Evolutionary conservation across 2,113 vertebrate species (phyloP).

Genomic region (Tympanuchus pallidicinctus): DNA sequence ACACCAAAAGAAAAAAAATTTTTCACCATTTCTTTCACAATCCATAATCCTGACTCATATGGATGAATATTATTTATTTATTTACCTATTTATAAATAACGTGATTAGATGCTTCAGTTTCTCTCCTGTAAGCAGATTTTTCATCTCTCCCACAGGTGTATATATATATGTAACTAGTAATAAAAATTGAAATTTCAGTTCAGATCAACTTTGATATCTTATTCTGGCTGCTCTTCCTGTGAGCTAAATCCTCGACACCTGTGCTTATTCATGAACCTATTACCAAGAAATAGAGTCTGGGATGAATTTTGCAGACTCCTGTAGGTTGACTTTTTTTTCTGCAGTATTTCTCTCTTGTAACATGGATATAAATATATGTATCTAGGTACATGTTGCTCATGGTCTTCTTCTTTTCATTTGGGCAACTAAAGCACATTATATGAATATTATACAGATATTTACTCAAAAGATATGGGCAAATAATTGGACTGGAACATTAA

Average conservation of each 20-base stretch:
- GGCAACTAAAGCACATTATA: background rate
- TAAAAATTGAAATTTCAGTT: background rate
- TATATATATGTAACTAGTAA: background rate
- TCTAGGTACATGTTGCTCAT: background rate
- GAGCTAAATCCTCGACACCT: background rate
- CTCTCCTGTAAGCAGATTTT: background rate
- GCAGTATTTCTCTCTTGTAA: background rate
- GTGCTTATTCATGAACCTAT: background rate
- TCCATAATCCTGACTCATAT: background rate
- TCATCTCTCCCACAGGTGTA: background rate
- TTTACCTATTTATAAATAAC: background rate
- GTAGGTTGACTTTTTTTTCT: background rate
- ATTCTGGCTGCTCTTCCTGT: background rate
- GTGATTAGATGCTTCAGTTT: background rate
- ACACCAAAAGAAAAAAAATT: background rate
- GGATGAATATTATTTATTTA: background rate
- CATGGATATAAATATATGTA: background rate
- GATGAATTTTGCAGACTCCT: background rate
- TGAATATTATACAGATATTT: background rate
- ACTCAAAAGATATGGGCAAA: background rate
- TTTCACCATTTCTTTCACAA: background rate
- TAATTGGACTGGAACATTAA: background rate
- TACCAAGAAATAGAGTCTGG: background rate
- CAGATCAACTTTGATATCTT: background rate
- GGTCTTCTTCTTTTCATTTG: background rate